Evolutionary conservation across 2,113 vertebrate genomes (phyloP), one percentile per base, ranked within the genome.

Genomic region (Periophthalmus modestus): DNA sequence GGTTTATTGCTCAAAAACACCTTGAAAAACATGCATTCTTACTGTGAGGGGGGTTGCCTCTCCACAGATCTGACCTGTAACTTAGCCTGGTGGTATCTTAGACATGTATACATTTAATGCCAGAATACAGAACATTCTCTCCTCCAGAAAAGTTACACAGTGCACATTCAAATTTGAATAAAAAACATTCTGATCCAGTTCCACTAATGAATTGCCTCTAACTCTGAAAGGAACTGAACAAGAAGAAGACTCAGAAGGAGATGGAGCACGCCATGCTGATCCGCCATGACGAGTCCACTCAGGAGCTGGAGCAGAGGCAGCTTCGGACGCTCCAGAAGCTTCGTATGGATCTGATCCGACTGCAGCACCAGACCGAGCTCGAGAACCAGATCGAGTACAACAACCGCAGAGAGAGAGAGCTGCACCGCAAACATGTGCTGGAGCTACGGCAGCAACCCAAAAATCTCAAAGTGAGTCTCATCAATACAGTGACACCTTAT

Each of bases 301-400:
- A 97, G 52, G 97, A 99, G 83, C 94, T 99, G 68, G 98, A 99
- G 87, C 96, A 97, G 74, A 84, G 97, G 88, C 98, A 99, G 95
- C 94, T 99, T 84, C 96, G 95, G 92, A 96, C 91, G 3, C 89
- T 99, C 89, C 98, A 99, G 95, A 98, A 97, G 94, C 95, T 98
- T 74, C 95, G 98, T 54, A 97, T 98, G 96, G 98, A 98, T 92
- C 95, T 99, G 87, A 98, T 99, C 94, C 96, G 97, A 55, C 94
- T 98, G 89, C 98, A 99, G 95, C 98, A 99, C 94, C 98, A 99
- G 93, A 98, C 97, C 0, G 98, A 99, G 91, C 95, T 98, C 69
- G 97, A 99, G 90, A 99, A 98, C 93, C 98, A 99, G 96, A 96
- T 98, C 75, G 98, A 99, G 73, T 99, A 99, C 94, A 99, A 99